Evolutionary conservation across 2,888 invertebrate species (phyloP), one percentile per base, ranked within the genome.

Genomic region (Clepsis dumicolana): DNA sequence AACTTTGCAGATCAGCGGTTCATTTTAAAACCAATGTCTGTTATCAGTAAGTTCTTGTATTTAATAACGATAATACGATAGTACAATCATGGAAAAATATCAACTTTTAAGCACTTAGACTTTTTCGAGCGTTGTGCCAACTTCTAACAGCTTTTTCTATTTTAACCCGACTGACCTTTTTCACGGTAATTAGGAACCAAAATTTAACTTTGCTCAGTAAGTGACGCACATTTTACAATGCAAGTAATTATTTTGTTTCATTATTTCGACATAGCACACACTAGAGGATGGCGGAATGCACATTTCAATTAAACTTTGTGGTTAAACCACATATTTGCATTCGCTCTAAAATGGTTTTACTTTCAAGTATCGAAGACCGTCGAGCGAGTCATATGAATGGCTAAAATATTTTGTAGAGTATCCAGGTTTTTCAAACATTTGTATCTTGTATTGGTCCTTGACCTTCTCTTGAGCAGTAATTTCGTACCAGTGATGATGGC

Each of bases 301-400:
- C 61, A 66, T 66, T 61, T 61, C 60, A 61, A 54, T 66, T 66
- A 54, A 61, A 66, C 65, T 61, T 50, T 18, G 53, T 18, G 53
- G 61, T 50, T 35, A 16, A 48, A 61, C 65, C 53, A 32, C 66
- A 61, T 54, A 61, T 66, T 66, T 54, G 61, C 65, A 48, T 21
- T 44, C 38, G 25, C 65, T 60, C 25, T 18, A 57, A n/a, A 32
- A 54, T 52, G 27, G 59, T 35, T 52, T 61, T 44, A 53, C 44
- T 44, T 66, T 61, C 44, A 54, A 61, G 57, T 57, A 35, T 38
- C 38, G 35, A 29, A 54, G 12, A 48, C 44, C 44, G 18, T 44
- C 18, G 44, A 18, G 16, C 16, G 29, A 29, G 3, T 4, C 18
- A 16, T 44, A 18, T 44, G 7, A 16, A 21, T 12, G 21, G 3